Evolutionary conservation across 2,888 invertebrate genomes (phyloP).

Genomic region (Auanema freiburgensis): DNA sequence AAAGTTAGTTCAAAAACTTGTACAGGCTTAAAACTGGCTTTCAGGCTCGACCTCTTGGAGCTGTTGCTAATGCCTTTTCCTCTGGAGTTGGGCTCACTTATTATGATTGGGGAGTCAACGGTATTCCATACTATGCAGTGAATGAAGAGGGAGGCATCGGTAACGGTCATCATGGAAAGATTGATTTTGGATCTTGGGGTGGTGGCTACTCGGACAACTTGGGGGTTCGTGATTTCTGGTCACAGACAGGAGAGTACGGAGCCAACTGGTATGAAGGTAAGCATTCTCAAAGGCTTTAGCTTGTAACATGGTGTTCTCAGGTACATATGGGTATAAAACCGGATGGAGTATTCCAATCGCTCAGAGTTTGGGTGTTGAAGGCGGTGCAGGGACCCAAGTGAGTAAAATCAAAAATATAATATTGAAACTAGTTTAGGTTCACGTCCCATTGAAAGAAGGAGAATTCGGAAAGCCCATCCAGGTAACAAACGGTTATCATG

Average conservation of each 20-base stretch:
- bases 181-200: constrained; percentile 55
- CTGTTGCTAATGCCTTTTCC: constrained; percentile 52
- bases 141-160: constrained; percentile 56
- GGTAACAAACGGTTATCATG: constrained; percentile 51
- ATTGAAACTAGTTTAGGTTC: too few relatives aligned
- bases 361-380: constrained; percentile 51
- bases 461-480: constrained; percentile 50
- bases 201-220: constrained; percentile 54
- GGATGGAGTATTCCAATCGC: constrained; percentile 57
- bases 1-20: constrained; percentile 19
- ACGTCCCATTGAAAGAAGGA: constrained; percentile 53
- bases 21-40: background rate
- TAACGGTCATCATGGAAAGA: constrained; percentile 54
- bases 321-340: constrained; percentile 51
- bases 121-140: constrained; percentile 54
- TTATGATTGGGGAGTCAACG: constrained; percentile 53
- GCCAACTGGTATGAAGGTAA: constrained; percentile 55
- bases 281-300: background rate
- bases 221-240: constrained; percentile 53
- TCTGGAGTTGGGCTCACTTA: constrained; percentile 55
- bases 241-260: constrained; percentile 47
- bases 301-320: constrained; percentile 15
- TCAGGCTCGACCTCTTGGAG: constrained; percentile 41
- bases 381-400: constrained; percentile 48
- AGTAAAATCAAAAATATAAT: background rate